Percentiles rank a stretch among this genome's conserved stretches.
Conservation (phyloP, 23 tunicate genomes). For the Trididemnum clinides region DNA sequence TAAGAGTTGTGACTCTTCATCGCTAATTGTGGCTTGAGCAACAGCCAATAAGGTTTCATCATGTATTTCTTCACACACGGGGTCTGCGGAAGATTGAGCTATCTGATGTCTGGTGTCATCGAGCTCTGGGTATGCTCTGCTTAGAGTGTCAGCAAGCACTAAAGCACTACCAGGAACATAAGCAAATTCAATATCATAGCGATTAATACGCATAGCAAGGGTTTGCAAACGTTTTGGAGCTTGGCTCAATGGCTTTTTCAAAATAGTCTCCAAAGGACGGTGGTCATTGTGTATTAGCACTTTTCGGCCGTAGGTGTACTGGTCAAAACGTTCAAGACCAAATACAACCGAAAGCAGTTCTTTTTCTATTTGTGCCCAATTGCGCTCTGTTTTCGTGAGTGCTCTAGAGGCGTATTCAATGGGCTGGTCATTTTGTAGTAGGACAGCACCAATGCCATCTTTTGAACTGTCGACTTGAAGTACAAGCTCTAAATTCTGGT, state of each 20-base stretch:
- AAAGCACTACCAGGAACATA: constrained; percentile 24
- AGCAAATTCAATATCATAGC: constrained; percentile 3
- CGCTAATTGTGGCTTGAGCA: constrained; percentile 7
- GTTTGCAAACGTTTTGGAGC: constrained; percentile 33
- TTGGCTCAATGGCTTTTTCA: constrained; percentile 26
- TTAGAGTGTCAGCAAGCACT: constrained; percentile 34
- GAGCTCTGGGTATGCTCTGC: not conserved
- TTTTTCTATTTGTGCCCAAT: constrained; percentile 43
- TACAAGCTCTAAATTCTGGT: not conserved
- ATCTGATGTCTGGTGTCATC: no score
- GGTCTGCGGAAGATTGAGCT: no score
- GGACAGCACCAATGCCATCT: constrained; percentile 30
- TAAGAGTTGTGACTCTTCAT: not conserved
- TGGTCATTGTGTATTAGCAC: constrained; percentile 30
- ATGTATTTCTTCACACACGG: constrained; percentile 7
- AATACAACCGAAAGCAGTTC: constrained; percentile 9
- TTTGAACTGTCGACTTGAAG: constrained; percentile 3
- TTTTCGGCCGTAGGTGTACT: constrained; percentile 45
- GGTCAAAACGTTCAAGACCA: constrained; percentile 33
- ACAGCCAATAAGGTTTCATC: constrained; percentile 20
- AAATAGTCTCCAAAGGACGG: constrained; percentile 30
- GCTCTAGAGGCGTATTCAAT: constrained; percentile 26
- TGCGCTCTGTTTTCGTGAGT: not conserved
- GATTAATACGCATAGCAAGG: constrained; percentile 24
- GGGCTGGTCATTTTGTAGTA: constrained; percentile 3